Base-by-base conservation (phyloP, 2,797 vertebrate species). In the Rhyacichthys aspro region DNA sequence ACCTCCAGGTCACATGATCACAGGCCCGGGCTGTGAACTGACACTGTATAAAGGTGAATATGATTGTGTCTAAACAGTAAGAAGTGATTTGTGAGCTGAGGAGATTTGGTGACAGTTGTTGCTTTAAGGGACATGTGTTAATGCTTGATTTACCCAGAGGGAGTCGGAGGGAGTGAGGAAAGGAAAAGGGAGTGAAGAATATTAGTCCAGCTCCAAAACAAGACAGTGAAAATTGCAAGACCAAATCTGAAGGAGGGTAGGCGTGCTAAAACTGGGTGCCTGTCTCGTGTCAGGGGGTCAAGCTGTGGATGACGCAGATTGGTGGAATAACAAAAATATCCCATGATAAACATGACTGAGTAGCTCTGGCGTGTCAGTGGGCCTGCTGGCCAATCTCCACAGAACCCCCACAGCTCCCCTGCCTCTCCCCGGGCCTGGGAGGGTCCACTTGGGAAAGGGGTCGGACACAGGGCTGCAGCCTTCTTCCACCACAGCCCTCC, bases 291-390 rank as follows among this genome's bases (percentile, higher is more conserved):
- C 81, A 79, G 32, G 33, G 69, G 86, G 79, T 88, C 77, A 80
- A 72, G 75, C 76, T 64, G 78, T 47, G 70, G 74, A 92, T 92
- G 90, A 92, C 90, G 89, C 86, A 92, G 74, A 82, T 83, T 59
- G 81, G 70, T 44, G 58, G 38, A 87, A 86, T 79, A 88, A 88
- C 86, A 89, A 88, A 88, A 89, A 88, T 82, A 90, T 87, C 83
- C 82, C 83, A 85, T 79, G 74, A 86, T 85, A 90, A 90, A 90
- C 87, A 89, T 78, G 73, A 74, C 81, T 86, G 79, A 82, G 78
- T 68, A 69, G 63, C 72, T 84, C 73, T 76, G 71, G 72, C 37
- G 50, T 82, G 77, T 86, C 75, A 82, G 79, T 70, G 70, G 77
- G 67, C 61, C 61, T 59, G 52, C 69, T 70, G 65, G 85, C 79